Percentiles rank a stretch among this genome's conserved stretches.
phyloP scores from a whole-genome alignment of 2,113 vertebrate species.

The Pitta sordida region DNA sequence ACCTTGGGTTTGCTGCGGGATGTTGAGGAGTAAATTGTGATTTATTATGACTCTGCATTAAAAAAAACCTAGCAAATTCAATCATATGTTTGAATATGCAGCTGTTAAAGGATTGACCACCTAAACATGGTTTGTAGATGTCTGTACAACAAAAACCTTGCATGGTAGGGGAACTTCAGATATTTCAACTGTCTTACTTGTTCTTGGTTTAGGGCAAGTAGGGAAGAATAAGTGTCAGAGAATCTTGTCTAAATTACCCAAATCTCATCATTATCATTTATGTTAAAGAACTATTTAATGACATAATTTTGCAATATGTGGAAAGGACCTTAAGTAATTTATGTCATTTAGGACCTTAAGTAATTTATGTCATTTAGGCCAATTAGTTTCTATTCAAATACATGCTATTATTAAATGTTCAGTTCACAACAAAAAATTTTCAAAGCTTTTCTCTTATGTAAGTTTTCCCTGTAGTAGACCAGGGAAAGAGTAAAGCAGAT shows the following conservation, averaged over 20 bases:
- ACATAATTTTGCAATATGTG: neutral
- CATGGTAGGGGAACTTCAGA: neutral
- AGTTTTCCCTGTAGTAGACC: neutral
- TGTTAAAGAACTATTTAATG: neutral
- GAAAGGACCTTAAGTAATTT: neutral
- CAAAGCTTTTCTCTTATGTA: neutral
- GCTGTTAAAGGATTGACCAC: neutral
- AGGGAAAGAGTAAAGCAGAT: neutral
- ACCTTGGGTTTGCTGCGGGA: neutral
- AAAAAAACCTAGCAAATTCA: neutral
- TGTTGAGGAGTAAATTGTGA: neutral
- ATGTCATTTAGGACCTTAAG: neutral
- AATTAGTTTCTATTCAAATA: conserved; percentile 3
- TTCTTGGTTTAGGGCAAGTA: neutral
- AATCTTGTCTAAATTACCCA: neutral
- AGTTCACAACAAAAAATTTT: neutral
- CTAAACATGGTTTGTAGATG: neutral
- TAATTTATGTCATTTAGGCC: conserved; percentile 23
- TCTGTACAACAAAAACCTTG: neutral
- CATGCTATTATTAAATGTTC: neutral
- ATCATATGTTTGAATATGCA: neutral
- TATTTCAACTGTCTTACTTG: neutral
- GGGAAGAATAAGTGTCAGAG: neutral
- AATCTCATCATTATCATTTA: neutral
- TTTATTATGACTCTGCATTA: neutral